Evolutionary conservation across 2,113 vertebrate species (phyloP).

Genomic region (Cololabis saira): DNA sequence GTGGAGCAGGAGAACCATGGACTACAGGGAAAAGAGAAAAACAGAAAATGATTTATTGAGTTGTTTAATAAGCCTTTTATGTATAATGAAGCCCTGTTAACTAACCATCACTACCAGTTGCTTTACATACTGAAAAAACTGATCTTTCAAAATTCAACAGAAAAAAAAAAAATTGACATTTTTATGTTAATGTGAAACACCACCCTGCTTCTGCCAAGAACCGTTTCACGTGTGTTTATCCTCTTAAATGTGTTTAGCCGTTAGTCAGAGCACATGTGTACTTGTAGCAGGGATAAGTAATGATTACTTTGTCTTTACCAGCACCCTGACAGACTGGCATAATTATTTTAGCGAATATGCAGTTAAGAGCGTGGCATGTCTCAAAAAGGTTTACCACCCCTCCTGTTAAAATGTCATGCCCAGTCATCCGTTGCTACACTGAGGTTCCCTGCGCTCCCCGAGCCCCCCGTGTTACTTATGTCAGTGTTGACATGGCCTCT

Average conservation of each 20-base stretch:
- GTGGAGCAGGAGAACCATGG: slow-evolving; percentile 96
- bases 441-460: slow-evolving; percentile 61
- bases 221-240: too few relatives aligned
- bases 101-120: not conserved
- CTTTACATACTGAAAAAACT: slow-evolving; percentile 1
- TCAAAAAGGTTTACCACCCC: slow-evolving; percentile 39
- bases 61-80: slow-evolving; percentile 25
- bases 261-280: not conserved
- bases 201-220: not conserved
- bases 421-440: slow-evolving; percentile 65
- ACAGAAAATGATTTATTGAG: slow-evolving; percentile 31
- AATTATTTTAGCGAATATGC: slow-evolving; percentile 46
- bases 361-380: slow-evolving; percentile 35
- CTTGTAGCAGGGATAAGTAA: slow-evolving; percentile 1
- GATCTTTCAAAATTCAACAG: slow-evolving; percentile 2
- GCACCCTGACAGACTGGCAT: slow-evolving; percentile 34
- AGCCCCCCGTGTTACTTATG: slow-evolving; percentile 67
- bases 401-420: slow-evolving; percentile 63
- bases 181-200: not conserved
- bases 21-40: slow-evolving; percentile 80
- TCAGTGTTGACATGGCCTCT: slow-evolving; percentile 70
- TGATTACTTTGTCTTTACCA: not conserved
- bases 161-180: not conserved
- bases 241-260: not conserved
- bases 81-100: slow-evolving; percentile 4